Conservation (phyloP, 2,797 vertebrate genomes). For the Mycteria americana region DNA sequence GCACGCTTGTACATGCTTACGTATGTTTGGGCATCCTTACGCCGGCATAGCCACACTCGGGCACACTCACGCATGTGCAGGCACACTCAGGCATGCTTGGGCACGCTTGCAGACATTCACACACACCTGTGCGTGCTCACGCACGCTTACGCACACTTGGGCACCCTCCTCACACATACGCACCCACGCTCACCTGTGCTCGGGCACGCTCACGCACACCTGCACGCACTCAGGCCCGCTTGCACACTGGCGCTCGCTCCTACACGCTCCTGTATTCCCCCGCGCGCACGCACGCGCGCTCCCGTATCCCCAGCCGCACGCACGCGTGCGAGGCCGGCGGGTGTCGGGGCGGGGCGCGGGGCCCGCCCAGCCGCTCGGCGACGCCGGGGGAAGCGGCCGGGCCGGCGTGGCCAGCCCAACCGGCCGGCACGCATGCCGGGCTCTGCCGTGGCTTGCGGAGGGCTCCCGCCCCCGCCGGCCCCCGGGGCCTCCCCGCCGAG, state of each 20-base stretch:
- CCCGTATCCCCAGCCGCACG: neutral
- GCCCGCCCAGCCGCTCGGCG: neutral
- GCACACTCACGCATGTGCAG: neutral
- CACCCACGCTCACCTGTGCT: neutral
- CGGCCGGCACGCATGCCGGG: neutral
- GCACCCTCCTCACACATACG: rapidly evolving
- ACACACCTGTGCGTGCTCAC: too few species aligned
- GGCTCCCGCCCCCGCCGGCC: neutral
- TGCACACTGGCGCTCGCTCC: neutral
- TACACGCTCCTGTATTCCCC: neutral
- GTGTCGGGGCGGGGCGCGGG: neutral
- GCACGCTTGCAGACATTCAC: neutral
- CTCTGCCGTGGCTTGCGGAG: neutral
- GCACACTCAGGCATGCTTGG: neutral
- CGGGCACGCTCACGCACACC: neutral
- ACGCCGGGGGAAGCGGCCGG: neutral
- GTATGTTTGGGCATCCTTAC: neutral
- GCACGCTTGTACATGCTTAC: neutral
- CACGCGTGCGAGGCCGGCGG: neutral
- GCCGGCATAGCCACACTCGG: neutral
- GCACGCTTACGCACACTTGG: neutral
- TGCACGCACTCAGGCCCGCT: neutral
- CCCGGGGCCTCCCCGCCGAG: neutral
- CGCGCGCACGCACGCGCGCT: neutral
- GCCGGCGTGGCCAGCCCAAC: neutral